Evolutionary conservation across 2,797 vertebrate genomes (phyloP), one percentile per base, ranked within the genome.

Genomic region (Eutrigla gurnardus): DNA sequence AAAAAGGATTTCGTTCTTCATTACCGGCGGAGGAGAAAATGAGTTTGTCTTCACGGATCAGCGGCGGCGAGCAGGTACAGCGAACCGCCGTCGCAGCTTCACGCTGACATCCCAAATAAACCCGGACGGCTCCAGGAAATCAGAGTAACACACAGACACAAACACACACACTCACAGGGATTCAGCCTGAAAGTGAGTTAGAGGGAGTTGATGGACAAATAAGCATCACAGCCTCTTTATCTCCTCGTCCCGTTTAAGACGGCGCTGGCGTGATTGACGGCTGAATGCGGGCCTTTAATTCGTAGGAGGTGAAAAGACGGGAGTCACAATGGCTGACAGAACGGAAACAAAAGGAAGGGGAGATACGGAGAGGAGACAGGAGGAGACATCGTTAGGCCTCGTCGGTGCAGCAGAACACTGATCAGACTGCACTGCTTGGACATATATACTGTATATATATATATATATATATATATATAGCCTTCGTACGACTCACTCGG

Each of bases 11-110:
- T 90, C 79, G 86, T 84, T 93, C 89, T 92, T 91, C 86, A 91
- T 93, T 88, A 92, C 80, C 13, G 39, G 64, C 33, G 52, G 69
- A 87, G 87, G 84, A 77, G 84, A 89, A 92, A 92, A 94, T 89
- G 8, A 92, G 86, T 89, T 93, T 93, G 91, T 90, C 80, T 91
- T 92, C 82, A 87, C 13, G 77, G 89, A 86, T 86, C 86, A 77
- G 78, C 18, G 75, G 75, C n/a, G 64, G 63, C 70, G 10, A 82
- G 80, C 84, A 85, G 84, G 86, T 86, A 72, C 65, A 25, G 14
- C 14, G n/a, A 70, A 65, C 42, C 14, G 33, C 54, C 65, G 55
- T 0, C 17, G 6, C 64, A 35, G 25, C 73, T 75, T 78, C 70
- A 49, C 58, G 52, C 70, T 69, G 77, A 85, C 85, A 85, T 67